These are phyloP conservation scores for Prunella himalayana DNA, from an alignment of 2,113 vertebrate species.

Conservation along the genomic window DNA sequence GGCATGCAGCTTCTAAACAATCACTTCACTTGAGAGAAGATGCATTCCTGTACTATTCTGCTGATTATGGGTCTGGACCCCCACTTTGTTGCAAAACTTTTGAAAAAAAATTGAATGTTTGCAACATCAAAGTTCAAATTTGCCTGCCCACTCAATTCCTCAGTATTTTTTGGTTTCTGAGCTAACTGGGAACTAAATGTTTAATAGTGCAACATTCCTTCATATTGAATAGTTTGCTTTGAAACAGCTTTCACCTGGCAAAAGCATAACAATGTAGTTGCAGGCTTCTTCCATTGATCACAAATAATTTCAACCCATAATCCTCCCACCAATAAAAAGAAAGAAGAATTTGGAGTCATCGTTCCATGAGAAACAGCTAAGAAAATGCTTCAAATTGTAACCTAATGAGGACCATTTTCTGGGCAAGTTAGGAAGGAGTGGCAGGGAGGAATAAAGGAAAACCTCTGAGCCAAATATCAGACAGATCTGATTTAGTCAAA, in stretches of 20 bases:
- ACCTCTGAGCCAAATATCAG: neutral
- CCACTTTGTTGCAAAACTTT: neutral
- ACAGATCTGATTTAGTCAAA: neutral
- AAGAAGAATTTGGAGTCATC: neutral
- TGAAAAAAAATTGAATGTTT: neutral
- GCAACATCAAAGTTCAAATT: neutral
- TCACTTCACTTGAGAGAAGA: neutral
- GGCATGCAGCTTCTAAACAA: neutral
- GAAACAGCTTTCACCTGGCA: neutral
- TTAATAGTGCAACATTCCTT: neutral
- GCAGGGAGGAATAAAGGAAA: neutral
- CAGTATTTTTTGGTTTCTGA: neutral
- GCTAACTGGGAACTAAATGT: neutral
- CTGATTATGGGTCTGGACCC: neutral
- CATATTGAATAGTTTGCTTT: neutral
- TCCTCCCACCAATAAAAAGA: neutral
- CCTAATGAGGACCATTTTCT: neutral
- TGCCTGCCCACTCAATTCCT: neutral
- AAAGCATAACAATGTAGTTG: neutral
- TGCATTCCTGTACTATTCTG: neutral
- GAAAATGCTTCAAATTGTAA: neutral
- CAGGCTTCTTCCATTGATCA: neutral
- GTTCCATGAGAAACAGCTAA: neutral
- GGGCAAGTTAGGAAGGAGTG: neutral
- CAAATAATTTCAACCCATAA: neutral